A percentile compares a stretch with the other conserved stretches of the same genome.
These are phyloP conservation scores for Chrysaora quinquecirrha DNA, from an alignment of 30 jellyfish, hydroid and myxozoan genomes.

Conservation along the genomic window DNA sequence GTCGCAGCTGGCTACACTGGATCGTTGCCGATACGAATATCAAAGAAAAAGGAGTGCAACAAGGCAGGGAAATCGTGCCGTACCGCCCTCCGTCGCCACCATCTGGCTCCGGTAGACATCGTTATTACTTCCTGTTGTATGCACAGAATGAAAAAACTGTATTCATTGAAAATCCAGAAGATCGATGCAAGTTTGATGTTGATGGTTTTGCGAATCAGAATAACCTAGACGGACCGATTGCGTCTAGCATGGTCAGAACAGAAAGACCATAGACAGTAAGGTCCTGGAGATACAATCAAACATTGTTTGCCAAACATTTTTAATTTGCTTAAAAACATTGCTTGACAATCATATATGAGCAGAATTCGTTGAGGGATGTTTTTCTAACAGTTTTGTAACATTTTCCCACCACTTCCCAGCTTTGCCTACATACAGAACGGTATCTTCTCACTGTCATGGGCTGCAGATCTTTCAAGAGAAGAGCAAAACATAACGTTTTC, in stretches of 20 bases:
- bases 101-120: slow-evolving; percentile 76
- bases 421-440: no score
- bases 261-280: slow-evolving; percentile 46
- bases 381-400: no score
- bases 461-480: no score
- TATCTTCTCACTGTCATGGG: no score
- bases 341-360: no score
- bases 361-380: no score
- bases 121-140: slow-evolving; percentile 50
- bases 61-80: slow-evolving; percentile 50
- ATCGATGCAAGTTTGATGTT: slow-evolving; percentile 68
- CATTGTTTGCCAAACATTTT: no score
- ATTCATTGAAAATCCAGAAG: slow-evolving; percentile 39
- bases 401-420: no score
- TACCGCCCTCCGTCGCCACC: slow-evolving; percentile 73
- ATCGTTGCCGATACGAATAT: slow-evolving; percentile 42
- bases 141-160: slow-evolving; percentile 72
- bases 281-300: no score
- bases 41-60: slow-evolving; percentile 10
- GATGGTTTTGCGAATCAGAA: slow-evolving; percentile 55
- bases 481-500: no score
- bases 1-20: slow-evolving; percentile 91
- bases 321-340: no score
- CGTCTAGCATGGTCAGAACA: slow-evolving; percentile 54
- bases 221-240: slow-evolving; percentile 64